Evolutionary conservation across 2,888 invertebrate genomes (phyloP).

Genomic region (Schizotus pectinicornis): DNA sequence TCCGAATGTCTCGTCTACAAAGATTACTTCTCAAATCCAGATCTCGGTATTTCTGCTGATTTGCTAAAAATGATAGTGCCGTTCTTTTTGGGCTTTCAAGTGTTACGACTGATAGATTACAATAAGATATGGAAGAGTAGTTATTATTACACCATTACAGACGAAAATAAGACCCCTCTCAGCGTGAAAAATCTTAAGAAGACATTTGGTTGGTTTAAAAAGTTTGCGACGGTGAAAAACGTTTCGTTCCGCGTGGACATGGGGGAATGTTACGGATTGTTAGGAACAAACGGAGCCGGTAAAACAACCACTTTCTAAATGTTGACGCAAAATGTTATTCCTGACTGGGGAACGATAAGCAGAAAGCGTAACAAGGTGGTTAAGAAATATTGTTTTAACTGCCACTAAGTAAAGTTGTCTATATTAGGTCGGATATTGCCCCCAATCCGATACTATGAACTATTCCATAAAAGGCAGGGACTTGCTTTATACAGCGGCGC

Average conservation of each 20-base stretch:
- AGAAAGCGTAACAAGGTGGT: conserved; percentile 32
- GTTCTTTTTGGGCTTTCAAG: conserved; percentile 32
- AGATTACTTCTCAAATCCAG: conserved; percentile 36
- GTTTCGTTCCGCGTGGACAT: conserved; percentile 70
- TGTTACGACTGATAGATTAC: conserved; percentile 37
- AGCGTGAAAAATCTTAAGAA: conserved; percentile 34
- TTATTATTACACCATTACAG: background rate
- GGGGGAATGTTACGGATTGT: conserved; percentile 82
- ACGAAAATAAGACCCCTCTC: conserved; percentile 28
- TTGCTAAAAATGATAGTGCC: conserved; percentile 35
- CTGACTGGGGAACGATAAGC: conserved; percentile 29
- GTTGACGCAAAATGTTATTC: conserved; percentile 74
- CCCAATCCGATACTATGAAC: conserved; percentile 85
- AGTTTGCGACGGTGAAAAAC: conserved; percentile 64
- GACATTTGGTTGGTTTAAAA: conserved; percentile 58
- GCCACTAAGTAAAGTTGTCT: too few relatives aligned
- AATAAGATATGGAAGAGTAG: background rate
- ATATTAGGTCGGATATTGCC: conserved; percentile 83
- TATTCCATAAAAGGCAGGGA: conserved; percentile 77
- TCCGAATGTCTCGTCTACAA: conserved; percentile 35
- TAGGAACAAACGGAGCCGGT: conserved; percentile 89
- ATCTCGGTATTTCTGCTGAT: conserved; percentile 31
- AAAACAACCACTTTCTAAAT: conserved; percentile 87
- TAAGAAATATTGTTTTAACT: too few relatives aligned
- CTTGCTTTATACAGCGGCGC: conserved; percentile 74